Conservation (phyloP, 2,888 invertebrate genomes). For the Tuberolachnus salignus region DNA sequence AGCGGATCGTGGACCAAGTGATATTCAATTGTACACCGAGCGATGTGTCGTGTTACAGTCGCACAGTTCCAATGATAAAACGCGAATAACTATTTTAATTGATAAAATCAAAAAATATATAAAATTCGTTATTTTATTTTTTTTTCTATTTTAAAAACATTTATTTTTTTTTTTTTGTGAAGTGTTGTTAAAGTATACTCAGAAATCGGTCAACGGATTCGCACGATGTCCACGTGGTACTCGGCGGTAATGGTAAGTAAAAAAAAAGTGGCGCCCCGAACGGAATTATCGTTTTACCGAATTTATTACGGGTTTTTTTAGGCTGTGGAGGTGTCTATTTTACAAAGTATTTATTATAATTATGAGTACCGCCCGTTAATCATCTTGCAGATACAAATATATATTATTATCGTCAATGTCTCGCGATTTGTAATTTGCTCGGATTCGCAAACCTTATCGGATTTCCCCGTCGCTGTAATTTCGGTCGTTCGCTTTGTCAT, state of each 20-base stretch:
- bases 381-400: background rate
- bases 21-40: conserved; percentile 45
- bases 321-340: background rate
- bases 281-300: too few species aligned
- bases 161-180: background rate
- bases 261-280: background rate
- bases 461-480: conserved; percentile 12
- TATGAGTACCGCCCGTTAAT: background rate
- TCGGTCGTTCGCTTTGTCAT: background rate
- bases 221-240: conserved; percentile 32
- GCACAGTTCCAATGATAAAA: background rate
- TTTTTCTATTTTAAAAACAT: background rate
- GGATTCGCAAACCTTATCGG: conserved; percentile 1
- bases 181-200: background rate
- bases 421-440: background rate
- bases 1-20: conserved; percentile 55
- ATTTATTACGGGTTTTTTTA: too few species aligned
- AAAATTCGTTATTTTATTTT: background rate
- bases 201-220: background rate
- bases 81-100: background rate
- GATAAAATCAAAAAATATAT: background rate
- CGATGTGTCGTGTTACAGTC: conserved; percentile 47
- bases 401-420: background rate
- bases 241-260: conserved; percentile 49
- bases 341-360: background rate